These are phyloP conservation scores for Hypena proboscidalis DNA, from an alignment of 2,888 invertebrate species.

Conservation along the genomic window DNA sequence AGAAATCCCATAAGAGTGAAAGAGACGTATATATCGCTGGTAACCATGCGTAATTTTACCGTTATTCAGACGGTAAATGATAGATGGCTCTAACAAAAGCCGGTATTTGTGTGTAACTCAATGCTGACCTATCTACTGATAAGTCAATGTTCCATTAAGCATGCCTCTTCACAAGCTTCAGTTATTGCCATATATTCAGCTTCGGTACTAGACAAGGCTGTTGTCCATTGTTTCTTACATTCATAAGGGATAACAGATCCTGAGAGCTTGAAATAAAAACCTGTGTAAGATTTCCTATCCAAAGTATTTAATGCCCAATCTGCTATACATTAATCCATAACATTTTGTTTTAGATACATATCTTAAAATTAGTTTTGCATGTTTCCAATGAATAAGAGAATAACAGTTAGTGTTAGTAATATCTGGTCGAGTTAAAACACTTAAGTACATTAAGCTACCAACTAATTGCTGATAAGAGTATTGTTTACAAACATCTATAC, in stretches of 20 bases:
- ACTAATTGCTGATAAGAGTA: too few relatives aligned
- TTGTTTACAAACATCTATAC: too few relatives aligned
- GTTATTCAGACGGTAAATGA: slow-evolving; percentile 8
- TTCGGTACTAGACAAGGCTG: too few relatives aligned
- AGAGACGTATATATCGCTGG: slow-evolving; percentile 16
- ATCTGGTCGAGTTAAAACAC: too few relatives aligned
- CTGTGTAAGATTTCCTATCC: too few relatives aligned
- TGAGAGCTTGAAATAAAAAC: too few relatives aligned
- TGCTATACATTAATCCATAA: not conserved
- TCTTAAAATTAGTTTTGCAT: slow-evolving; percentile 2
- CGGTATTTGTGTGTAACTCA: slow-evolving; percentile 1
- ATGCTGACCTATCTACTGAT: slow-evolving; percentile 4
- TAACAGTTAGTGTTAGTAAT: not conserved
- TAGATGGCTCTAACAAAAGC: slow-evolving; percentile 4
- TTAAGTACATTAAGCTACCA: too few relatives aligned
- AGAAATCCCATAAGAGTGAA: slow-evolving; percentile 20
- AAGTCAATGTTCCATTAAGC: slow-evolving; percentile 8
- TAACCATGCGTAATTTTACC: slow-evolving; percentile 8
- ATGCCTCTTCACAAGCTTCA: slow-evolving; percentile 1
- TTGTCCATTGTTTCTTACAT: too few relatives aligned
- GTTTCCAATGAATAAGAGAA: not conserved
- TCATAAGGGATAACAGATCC: too few relatives aligned
- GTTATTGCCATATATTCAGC: not conserved
- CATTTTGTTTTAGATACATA: slow-evolving; percentile 2
- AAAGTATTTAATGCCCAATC: too few relatives aligned